These are phyloP conservation scores for Drosophila sordidapex DNA, from an alignment of 2,888 invertebrate genomes.

Conservation along the genomic window DNA sequence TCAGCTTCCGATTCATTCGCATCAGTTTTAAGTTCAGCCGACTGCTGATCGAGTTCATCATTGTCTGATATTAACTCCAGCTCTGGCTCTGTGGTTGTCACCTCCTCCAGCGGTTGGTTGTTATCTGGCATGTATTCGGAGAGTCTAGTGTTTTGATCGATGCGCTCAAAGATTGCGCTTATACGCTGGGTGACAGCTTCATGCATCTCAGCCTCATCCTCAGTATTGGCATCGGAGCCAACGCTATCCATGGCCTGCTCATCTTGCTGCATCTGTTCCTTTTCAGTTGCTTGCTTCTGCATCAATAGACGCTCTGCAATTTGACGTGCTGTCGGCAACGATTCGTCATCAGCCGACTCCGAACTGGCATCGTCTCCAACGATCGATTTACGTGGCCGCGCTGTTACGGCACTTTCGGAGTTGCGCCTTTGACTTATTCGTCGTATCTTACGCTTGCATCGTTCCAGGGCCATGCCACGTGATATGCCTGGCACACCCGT, in stretches of 20 bases:
- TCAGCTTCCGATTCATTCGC: constrained; percentile 6
- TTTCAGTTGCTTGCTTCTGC: constrained; percentile 24
- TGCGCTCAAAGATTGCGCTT: constrained; percentile 44
- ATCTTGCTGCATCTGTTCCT: constrained; percentile 2
- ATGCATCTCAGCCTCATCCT: constrained; percentile 43
- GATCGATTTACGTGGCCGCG: constrained; percentile 25
- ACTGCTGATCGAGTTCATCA: not conserved
- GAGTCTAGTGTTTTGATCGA: constrained; percentile 36
- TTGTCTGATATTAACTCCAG: not conserved
- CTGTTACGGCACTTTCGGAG: constrained; percentile 39
- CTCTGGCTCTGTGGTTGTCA: constrained; percentile 1
- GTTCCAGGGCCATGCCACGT: constrained; percentile 82
- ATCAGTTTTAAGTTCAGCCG: not conserved
- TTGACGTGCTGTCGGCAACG: constrained; percentile 78
- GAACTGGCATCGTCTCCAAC: constrained; percentile 58
- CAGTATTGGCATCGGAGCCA: constrained; percentile 52
- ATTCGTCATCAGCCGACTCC: constrained; percentile 60
- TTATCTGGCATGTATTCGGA: not conserved
- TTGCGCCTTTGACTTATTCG: constrained; percentile 45
- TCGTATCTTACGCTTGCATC: constrained; percentile 62
- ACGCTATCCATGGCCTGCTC: constrained; percentile 20
- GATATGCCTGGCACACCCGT: constrained; percentile 79
- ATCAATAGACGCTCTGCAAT: constrained; percentile 80
- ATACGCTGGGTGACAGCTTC: constrained; percentile 45
- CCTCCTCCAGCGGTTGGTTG: not conserved